Percentiles rank a stretch among this genome's conserved stretches.
phyloP scores from a whole-genome alignment of 2,888 invertebrate species.

The Lasioglossum zephyrum region DNA sequence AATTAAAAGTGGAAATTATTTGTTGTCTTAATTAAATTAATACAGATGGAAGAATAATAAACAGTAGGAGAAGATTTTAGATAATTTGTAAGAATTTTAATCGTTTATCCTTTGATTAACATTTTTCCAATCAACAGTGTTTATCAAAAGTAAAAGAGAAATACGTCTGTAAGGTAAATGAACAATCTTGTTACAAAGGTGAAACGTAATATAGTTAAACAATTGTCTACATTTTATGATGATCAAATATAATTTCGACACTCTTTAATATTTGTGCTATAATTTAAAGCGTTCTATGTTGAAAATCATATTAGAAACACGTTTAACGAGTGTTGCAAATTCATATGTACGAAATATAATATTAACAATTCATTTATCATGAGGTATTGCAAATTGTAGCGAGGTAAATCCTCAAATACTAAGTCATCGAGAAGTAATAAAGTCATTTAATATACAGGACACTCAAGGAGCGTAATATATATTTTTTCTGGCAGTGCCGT shows the following conservation, averaged over 20 bases:
- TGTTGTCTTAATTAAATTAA: slow-evolving; percentile 30
- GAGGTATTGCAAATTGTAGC: slow-evolving; percentile 60
- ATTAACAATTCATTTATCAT: slow-evolving; percentile 56
- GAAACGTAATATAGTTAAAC: slow-evolving; percentile 33
- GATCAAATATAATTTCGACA: slow-evolving; percentile 39
- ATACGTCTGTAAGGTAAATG: slow-evolving; percentile 26
- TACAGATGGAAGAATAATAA: slow-evolving; percentile 49
- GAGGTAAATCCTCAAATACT: slow-evolving; percentile 57
- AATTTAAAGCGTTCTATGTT: slow-evolving; percentile 44
- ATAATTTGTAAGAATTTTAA: slow-evolving; percentile 50
- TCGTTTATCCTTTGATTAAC: slow-evolving; percentile 20
- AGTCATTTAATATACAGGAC: slow-evolving; percentile 62
- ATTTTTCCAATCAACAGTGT: slow-evolving; percentile 24
- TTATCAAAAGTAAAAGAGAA: slow-evolving; percentile 39
- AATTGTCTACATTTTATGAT: slow-evolving; percentile 18
- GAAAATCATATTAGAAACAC: slow-evolving; percentile 40
- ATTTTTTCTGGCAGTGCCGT: slow-evolving; percentile 69
- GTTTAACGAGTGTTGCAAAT: slow-evolving; percentile 47
- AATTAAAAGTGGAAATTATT: slow-evolving; percentile 16
- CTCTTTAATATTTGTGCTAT: slow-evolving; percentile 55
- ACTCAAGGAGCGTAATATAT: slow-evolving; percentile 63
- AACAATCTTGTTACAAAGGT: slow-evolving; percentile 34
- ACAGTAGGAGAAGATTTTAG: slow-evolving; percentile 27
- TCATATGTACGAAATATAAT: slow-evolving; percentile 48
- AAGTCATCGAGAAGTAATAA: slow-evolving; percentile 61